Percentiles rank a stretch among this genome's conserved stretches.
Evolutionary conservation across 2,113 vertebrate species (phyloP).

Genomic region (Trematomus loennbergii): DNA sequence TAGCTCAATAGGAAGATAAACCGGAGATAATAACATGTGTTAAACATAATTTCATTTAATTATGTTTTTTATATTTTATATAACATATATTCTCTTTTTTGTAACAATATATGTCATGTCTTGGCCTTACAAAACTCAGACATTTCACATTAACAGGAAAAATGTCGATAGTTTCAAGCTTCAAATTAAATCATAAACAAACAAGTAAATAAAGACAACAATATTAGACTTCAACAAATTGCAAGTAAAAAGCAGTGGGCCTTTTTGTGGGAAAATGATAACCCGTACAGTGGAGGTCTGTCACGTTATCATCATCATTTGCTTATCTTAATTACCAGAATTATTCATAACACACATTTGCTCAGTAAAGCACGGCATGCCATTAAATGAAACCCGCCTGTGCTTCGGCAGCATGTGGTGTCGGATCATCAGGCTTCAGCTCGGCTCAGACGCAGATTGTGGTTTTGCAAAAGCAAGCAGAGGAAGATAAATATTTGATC

Average conservation of each 20-base stretch:
- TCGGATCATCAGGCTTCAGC: neutral
- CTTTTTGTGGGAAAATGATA: neutral
- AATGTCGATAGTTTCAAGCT: neutral
- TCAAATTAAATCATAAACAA: neutral
- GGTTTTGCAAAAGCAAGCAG: conserved; percentile 18
- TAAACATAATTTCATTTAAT: neutral
- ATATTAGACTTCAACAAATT: no score
- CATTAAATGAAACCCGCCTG: neutral
- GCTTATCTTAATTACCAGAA: conserved; percentile 1
- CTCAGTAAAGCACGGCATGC: neutral
- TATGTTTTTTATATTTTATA: neutral
- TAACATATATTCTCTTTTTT: neutral
- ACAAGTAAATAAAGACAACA: neutral
- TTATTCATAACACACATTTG: neutral
- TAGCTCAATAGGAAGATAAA: neutral
- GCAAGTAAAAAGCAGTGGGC: neutral
- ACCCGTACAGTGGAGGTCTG: neutral
- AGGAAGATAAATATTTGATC: conserved; percentile 1
- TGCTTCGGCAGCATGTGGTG: neutral
- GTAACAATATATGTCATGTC: neutral
- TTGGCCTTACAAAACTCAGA: no score
- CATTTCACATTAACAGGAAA: neutral
- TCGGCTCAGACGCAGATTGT: neutral
- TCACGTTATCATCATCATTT: neutral
- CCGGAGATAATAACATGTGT: neutral